Evolutionary conservation across 2,888 invertebrate genomes (phyloP), one percentile per base, ranked within the genome.

Genomic region (Proisotoma minuta): DNA sequence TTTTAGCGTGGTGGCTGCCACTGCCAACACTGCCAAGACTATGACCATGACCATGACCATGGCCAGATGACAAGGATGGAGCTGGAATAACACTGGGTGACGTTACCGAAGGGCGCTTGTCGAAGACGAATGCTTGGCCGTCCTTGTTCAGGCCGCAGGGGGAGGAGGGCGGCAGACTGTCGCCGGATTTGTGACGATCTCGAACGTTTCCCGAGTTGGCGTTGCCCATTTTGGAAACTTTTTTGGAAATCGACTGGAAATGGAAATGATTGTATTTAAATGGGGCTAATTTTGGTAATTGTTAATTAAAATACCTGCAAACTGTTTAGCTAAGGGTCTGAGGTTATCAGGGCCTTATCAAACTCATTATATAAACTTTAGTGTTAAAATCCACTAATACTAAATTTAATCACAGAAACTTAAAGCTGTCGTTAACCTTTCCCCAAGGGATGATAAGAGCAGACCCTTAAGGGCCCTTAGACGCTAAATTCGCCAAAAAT

Each of bases 91-190:
- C 43, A 50, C 61, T 49, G 20, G 57, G 53, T 27, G 61, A 60
- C 40, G 61, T 57, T 50, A 69, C 66, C 59, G 72, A 85, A 53
- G 84, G 80, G 78, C 87, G 87, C 78, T 90, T 90, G 77, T 91
- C 90, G 80, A 92, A 91, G 59, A 85, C 84, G 81, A 92, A 91
- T 52, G 90, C 89, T 77, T 89, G 89, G 60, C 77, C 75, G 76
- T 88, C 88, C 75, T 83, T 83, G 15, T 65, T 57, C 8, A 66
- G 60, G 29, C 66, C 66, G 58, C 62, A 62, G 10, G 85, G 85
- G 1, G 85, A 85, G 10, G 83, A 80, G 27, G 84, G 84, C 2
- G 75, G 76, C 18, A 67, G 76, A 77, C 77, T 77, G 63, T 82
- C 83, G 22, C 84, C 83, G 49, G 87, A 85, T 77, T 88, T 87